phyloP scores from a whole-genome alignment of 2,888 invertebrate genomes.

The Archips xylosteana region DNA sequence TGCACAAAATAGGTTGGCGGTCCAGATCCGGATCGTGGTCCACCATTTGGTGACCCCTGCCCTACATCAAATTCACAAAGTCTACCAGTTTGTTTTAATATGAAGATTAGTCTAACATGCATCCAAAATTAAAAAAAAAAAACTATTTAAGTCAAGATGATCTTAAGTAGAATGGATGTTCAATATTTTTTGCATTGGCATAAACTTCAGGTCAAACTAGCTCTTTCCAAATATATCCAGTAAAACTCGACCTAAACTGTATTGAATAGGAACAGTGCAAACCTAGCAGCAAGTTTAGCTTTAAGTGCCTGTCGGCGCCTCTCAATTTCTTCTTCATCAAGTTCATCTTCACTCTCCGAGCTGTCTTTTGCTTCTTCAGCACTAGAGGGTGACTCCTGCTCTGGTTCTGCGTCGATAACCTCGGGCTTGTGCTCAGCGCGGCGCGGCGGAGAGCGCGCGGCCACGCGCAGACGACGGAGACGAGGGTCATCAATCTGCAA shows the following conservation, averaged over 20 bases:
- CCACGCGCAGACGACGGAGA: constrained; percentile 87
- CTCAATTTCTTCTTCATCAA: constrained; percentile 95
- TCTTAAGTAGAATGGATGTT: too few relatives aligned
- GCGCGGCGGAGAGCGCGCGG: constrained; percentile 82
- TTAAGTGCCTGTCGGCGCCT: constrained; percentile 87
- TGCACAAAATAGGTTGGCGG: too few relatives aligned
- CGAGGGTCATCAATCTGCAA: constrained; percentile 92
- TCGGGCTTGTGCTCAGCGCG: constrained; percentile 85
- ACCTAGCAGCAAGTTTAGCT: constrained; percentile 79
- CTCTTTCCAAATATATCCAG: too few relatives aligned
- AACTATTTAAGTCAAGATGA: too few relatives aligned
- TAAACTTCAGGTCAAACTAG: too few relatives aligned
- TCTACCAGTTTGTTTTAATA: too few relatives aligned
- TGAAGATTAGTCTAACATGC: too few relatives aligned
- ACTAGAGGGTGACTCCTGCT: constrained; percentile 77
- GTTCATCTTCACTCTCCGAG: constrained; percentile 92
- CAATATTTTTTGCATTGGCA: too few relatives aligned
- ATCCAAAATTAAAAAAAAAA: too few relatives aligned
- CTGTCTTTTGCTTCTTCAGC: constrained; percentile 71
- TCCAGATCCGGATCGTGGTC: too few relatives aligned
- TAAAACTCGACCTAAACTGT: neutral
- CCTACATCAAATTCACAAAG: too few relatives aligned
- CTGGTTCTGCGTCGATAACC: constrained; percentile 78
- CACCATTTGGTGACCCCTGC: too few relatives aligned
- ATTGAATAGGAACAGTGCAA: neutral